phyloP scores from a whole-genome alignment of 2,113 vertebrate species.

The Hystrix cristata region DNA sequence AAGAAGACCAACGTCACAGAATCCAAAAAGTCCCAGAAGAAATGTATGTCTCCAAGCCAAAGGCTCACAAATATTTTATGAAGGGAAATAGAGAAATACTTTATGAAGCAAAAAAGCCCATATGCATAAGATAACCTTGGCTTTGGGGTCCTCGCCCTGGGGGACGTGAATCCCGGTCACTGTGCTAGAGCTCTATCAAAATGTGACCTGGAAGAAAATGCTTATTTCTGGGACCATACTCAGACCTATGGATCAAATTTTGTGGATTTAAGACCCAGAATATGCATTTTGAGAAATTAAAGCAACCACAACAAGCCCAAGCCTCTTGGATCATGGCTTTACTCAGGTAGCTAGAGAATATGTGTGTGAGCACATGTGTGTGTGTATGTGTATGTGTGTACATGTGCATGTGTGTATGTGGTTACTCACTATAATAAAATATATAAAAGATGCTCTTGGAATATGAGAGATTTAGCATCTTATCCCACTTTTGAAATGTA shows the following conservation, averaged over 20 bases:
- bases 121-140: background rate
- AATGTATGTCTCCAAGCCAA: background rate
- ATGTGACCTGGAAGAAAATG: background rate
- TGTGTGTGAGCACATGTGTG: background rate
- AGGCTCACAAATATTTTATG: background rate
- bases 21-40: background rate
- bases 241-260: background rate
- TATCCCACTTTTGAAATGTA: background rate
- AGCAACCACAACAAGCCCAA: background rate
- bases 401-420: background rate
- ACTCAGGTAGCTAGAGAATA: background rate
- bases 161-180: background rate
- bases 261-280: background rate
- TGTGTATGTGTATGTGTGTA: no score
- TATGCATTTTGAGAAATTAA: background rate
- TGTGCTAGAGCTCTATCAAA: background rate
- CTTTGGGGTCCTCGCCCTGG: background rate
- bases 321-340: background rate
- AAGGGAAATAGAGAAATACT: background rate
- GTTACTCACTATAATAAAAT: background rate
- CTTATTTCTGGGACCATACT: background rate
- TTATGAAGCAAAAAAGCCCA: background rate
- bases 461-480: background rate
- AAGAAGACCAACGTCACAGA: constrained; percentile 56
- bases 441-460: background rate